Conservation (phyloP, 2,113 vertebrate genomes). For the Pogonocichla stellata region DNA sequence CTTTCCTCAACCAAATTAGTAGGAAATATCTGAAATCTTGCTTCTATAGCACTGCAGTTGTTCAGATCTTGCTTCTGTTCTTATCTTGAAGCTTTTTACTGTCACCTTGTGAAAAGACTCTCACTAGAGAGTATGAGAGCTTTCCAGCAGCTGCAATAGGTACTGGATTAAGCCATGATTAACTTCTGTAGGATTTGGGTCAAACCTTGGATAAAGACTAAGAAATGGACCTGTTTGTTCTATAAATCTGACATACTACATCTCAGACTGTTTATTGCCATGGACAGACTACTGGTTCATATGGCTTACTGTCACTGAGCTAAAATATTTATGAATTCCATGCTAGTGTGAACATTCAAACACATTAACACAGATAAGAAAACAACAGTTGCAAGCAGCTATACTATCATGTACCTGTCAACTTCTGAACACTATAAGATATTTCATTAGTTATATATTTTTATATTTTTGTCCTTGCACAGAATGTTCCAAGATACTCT, state of each 20-base stretch:
- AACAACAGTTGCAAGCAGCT: not conserved
- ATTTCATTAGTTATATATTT: not conserved
- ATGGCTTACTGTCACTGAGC: not conserved
- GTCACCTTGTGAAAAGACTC: not conserved
- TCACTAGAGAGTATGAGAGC: not conserved
- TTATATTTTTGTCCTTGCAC: not conserved
- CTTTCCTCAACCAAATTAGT: not conserved
- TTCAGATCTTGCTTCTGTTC: not conserved
- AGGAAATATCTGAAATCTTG: not conserved
- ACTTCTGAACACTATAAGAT: not conserved
- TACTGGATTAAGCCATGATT: not conserved
- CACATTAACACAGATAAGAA: not conserved
- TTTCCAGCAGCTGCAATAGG: not conserved
- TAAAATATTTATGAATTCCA: not conserved
- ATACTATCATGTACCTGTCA: not conserved
- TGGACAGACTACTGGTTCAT: not conserved
- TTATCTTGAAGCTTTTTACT: not conserved
- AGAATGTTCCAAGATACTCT: not conserved
- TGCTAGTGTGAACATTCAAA: not conserved
- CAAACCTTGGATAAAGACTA: not conserved
- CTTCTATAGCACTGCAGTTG: not conserved
- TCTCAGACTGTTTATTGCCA: not conserved
- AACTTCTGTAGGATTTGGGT: not conserved
- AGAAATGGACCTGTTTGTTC: not conserved
- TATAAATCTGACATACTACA: not conserved